Percentiles rank a stretch among this genome's conserved stretches.
These are phyloP conservation scores for Styela plicata DNA, from an alignment of 23 tunicate genomes.

Conservation along the genomic window DNA sequence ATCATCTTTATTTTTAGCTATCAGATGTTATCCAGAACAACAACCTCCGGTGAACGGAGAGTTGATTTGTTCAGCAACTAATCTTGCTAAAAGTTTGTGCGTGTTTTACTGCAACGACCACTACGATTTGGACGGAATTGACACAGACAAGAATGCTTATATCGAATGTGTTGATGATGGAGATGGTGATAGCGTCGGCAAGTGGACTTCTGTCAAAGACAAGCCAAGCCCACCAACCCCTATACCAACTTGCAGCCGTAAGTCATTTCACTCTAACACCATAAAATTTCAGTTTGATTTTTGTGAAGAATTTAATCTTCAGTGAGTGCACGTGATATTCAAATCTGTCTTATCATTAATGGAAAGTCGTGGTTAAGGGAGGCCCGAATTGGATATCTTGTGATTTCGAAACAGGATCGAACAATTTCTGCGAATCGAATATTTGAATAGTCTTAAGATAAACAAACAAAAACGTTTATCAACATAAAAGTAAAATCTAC, in stretches of 20 bases:
- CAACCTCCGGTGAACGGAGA: neutral
- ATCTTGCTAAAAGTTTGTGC: conserved; percentile 8
- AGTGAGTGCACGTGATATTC: no score
- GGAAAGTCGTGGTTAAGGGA: no score
- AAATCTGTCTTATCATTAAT: no score
- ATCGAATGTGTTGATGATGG: conserved; percentile 13
- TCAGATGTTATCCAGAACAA: conserved; percentile 10
- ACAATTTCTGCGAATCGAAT: no score
- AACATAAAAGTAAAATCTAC: no score
- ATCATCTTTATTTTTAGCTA: conserved; percentile 2
- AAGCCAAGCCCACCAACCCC: neutral
- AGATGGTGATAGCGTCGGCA: conserved; percentile 1
- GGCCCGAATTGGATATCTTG: no score
- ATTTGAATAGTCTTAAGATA: no score
- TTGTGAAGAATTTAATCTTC: no score
- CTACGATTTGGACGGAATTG: conserved; percentile 14
- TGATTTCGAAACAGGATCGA: no score
- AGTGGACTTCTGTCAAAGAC: neutral
- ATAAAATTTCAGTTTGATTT: no score
- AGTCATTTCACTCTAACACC: no score
- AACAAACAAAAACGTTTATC: no score
- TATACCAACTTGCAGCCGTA: neutral
- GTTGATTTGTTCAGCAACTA: conserved; percentile 14
- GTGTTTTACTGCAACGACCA: conserved; percentile 6
- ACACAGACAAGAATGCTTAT: neutral